Evolutionary conservation across 2,888 invertebrate species (phyloP), one percentile per base, ranked within the genome.

Genomic region (Lepeophtheirus nordmannii): DNA sequence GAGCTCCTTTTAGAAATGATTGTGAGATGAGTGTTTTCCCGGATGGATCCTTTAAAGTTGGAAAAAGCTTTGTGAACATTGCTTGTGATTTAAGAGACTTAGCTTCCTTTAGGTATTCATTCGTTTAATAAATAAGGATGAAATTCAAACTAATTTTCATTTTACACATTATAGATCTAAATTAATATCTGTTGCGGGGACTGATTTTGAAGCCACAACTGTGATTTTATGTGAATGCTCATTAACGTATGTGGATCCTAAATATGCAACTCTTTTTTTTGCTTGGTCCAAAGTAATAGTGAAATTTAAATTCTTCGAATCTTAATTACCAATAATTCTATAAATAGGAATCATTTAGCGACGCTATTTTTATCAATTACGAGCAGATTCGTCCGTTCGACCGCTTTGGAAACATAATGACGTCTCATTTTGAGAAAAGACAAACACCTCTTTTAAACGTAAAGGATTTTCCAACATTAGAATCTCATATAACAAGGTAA

Each of bases 381-480:
- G 57, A 57, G n/a, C 57, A 57, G n/a, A 57, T 57, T 30, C n/a
- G 20, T 20, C 57, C 57, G 11, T 11, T 22, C n/a, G 57, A 57
- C 23, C 20, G 57, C 23, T 57, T 57, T 57, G 57, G 57, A 10
- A 20, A 30, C 57, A 57, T 57, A 11, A 57, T 57, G 57, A 22
- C 22, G 22, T 22, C 20, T 14, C 57, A 57, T 14, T 57, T 57
- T 57, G 22, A 57, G n/a, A 57, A 10, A 10, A 10, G 57, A 30
- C 22, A 57, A 20, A 57, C 57, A n/a, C 57, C n/a, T 22, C 23
- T 57, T 20, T 30, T 57, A 11, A 57, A 57, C 23, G 57, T 57
- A 30, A n/a, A 20, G 22, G 22, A 11, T 57, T 57, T 57, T 14
- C 57, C 57, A 14, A 57, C 57, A 14, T 30, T 30, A 11, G 57